These are phyloP conservation scores for Ptiloglossa arizonensis DNA, from an alignment of 1,140 invertebrate species.

Conservation along the genomic window DNA sequence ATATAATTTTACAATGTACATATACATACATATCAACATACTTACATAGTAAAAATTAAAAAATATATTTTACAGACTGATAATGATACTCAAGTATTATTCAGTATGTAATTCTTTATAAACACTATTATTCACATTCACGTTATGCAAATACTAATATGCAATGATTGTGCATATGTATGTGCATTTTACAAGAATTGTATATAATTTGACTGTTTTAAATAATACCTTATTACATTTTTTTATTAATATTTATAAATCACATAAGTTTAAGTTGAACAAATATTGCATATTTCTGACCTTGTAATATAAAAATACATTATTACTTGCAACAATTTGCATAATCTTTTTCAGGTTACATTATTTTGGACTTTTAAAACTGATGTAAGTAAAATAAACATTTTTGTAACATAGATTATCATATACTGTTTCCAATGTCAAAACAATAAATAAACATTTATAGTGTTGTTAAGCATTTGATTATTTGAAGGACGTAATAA, in stretches of 20 bases:
- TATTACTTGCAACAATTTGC: neutral
- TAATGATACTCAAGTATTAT: constrained; percentile 6
- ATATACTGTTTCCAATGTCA: neutral
- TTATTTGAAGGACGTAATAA: constrained; percentile 8
- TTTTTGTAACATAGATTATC: neutral
- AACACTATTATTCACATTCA: neutral
- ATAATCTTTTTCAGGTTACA: neutral
- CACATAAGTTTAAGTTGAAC: neutral
- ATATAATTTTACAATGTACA: constrained; percentile 14
- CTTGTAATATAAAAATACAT: constrained; percentile 5
- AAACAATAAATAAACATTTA: constrained; percentile 1
- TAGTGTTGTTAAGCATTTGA: neutral
- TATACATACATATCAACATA: neutral
- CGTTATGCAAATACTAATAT: neutral
- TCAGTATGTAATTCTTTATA: neutral
- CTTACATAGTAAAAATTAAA: constrained; percentile 10
- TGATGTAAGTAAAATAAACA: neutral
- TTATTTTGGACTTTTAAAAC: neutral
- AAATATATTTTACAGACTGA: constrained; percentile 38
- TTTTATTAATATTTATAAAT: neutral
- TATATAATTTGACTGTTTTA: neutral
- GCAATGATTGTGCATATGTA: neutral
- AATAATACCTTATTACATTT: neutral
- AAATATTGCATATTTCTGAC: neutral
- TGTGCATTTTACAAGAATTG: neutral